Percentiles rank a stretch among this genome's conserved stretches.
phyloP scores from a whole-genome alignment of 2,113 vertebrate species.

The Rattus rattus region DNA sequence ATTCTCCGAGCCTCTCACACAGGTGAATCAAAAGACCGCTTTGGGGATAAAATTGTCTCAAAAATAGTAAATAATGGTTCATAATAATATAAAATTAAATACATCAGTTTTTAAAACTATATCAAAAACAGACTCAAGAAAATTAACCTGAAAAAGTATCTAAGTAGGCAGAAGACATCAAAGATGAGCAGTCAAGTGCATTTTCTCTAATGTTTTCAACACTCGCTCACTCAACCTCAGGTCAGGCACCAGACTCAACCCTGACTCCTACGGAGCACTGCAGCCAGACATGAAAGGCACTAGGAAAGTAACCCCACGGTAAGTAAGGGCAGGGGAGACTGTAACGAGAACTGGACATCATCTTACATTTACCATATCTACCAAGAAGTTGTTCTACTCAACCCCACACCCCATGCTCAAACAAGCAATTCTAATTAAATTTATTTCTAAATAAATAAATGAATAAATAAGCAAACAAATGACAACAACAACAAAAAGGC shows the following conservation, averaged over 20 bases:
- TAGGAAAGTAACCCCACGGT: neutral
- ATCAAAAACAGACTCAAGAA: neutral
- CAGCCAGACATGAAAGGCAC: neutral
- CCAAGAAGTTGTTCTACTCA: neutral
- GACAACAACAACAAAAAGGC: neutral
- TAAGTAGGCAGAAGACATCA: neutral
- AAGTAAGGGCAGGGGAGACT: neutral
- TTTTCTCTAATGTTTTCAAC: neutral
- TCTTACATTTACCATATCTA: neutral
- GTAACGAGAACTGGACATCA: neutral
- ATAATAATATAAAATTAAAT: neutral
- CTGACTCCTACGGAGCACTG: neutral
- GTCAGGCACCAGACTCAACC: neutral
- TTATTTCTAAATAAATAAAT: too few relatives aligned
- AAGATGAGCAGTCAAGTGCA: neutral
- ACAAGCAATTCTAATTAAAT: neutral
- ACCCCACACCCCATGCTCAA: neutral
- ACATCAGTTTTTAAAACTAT: neutral
- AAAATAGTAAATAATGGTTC: neutral
- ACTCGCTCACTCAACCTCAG: neutral
- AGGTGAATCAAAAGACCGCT: neutral
- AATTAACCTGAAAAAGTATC: neutral
- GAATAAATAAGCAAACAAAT: too few relatives aligned
- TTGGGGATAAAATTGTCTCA: neutral
- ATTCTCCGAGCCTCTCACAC: neutral